These are phyloP conservation scores for Petrocephalus zakoni DNA, from an alignment of 2,113 vertebrate genomes.

Conservation along the genomic window DNA sequence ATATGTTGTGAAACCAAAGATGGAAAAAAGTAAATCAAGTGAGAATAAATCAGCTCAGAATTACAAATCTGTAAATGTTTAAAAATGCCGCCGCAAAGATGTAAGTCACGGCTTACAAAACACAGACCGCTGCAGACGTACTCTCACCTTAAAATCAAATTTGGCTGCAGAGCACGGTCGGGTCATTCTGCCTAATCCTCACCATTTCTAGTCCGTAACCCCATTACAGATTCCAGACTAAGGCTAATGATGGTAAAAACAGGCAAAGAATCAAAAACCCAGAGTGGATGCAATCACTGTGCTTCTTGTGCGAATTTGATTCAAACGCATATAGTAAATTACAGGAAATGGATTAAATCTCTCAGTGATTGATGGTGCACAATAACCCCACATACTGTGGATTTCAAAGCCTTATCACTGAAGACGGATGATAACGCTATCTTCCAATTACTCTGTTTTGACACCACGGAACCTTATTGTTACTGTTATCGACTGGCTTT, in stretches of 20 bases:
- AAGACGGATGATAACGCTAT: background rate
- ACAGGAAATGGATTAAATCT: background rate
- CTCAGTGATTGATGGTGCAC: background rate
- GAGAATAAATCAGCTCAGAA: background rate
- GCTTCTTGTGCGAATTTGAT: background rate
- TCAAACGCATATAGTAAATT: background rate
- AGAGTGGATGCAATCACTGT: background rate
- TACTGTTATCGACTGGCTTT: background rate
- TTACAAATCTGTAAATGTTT: background rate
- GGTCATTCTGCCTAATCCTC: background rate
- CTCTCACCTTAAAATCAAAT: background rate
- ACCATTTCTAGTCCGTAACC: background rate
- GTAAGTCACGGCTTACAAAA: background rate
- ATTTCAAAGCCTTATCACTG: background rate
- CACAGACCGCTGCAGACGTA: background rate
- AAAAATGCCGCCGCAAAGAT: background rate
- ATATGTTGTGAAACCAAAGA: background rate
- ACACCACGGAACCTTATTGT: too few relatives aligned
- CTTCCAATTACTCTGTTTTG: background rate
- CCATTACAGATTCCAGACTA: background rate
- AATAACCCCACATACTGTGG: background rate
- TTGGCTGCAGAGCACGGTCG: background rate
- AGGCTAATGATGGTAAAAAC: background rate
- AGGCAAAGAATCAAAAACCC: background rate
- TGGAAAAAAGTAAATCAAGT: background rate